Evolutionary conservation across 1,140 invertebrate species (phyloP).

Genomic region (Drosophila ercepeae): DNA sequence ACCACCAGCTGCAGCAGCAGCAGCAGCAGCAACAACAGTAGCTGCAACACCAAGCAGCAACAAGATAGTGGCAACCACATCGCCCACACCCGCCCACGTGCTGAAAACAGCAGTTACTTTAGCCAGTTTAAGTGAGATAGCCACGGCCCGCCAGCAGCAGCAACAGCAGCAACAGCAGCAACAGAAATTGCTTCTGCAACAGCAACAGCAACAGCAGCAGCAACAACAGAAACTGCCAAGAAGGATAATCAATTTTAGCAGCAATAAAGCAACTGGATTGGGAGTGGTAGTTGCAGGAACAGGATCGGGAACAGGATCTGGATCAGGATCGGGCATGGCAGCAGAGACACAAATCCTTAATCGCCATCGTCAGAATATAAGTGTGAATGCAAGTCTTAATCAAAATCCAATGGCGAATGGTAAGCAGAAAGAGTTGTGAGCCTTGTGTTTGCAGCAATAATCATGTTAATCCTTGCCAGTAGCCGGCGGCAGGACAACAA

Average conservation of each 20-base stretch:
- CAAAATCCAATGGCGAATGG: constrained; percentile 54
- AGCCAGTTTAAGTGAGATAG: constrained; percentile 76
- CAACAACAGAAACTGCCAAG: constrained; percentile 58
- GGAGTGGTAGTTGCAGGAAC: constrained; percentile 18
- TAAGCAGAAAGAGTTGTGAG: constrained; percentile 70
- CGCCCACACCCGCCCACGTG: constrained; percentile 73
- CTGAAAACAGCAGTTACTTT: constrained; percentile 79
- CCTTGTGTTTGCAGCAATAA: constrained; percentile 38
- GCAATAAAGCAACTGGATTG: constrained; percentile 48
- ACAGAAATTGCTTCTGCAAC: constrained; percentile 55
- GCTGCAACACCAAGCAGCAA: constrained; percentile 11
- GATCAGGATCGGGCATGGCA: constrained; percentile 20
- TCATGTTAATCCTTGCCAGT: constrained; percentile 11
- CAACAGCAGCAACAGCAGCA: constrained; percentile 59
- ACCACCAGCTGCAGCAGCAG: constrained; percentile 21
- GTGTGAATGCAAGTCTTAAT: constrained; percentile 9
- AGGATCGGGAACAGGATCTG: neutral
- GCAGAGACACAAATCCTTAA: constrained; percentile 16
- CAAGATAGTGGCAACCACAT: constrained; percentile 28
- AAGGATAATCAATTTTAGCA: constrained; percentile 67
- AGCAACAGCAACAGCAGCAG: constrained; percentile 54
- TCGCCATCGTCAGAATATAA: constrained; percentile 8
- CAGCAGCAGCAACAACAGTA: constrained; percentile 32
- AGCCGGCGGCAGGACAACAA: neutral
- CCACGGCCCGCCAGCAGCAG: constrained; percentile 68